Base-by-base conservation (phyloP, 2,113 vertebrate genomes). In the Xiphias gladius region DNA sequence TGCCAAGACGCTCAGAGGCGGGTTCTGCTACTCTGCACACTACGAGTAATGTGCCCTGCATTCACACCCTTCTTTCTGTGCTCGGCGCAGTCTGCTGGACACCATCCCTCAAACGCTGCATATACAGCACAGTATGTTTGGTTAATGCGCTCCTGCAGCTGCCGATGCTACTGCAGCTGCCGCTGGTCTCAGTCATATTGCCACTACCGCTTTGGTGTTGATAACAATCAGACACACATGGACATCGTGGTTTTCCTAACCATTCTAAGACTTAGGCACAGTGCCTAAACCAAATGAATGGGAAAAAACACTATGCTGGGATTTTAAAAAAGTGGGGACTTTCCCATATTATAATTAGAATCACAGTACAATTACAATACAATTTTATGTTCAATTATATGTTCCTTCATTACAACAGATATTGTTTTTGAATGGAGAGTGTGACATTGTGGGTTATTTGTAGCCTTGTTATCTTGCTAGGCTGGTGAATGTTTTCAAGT, bases 1-100 rank as follows among this genome's bases (percentile, higher is more conserved):
- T 90, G 88, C 76, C 83, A 85, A 82, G 68, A 85, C 58, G 79
- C 84, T 91, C 59, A 30, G 41, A 89, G 86, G 89, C 86, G 81
- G n/a, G 83, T 85, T 88, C 82, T 83, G 84, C 86, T 87, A 20
- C 82, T 83, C 82, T 86, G 81, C 86, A 83, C 89, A 77, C 75
- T 76, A 83, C 82, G 66, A 77, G 76, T 85, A 85, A 81, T 75
- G 80, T 73, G 77, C 74, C 48, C 71, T 24, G 62, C 82, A 70
- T 81, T 82, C 76, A 88, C 78, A 80, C 74, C 80, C 85, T 67
- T 86, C 72, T 69, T 62, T 63, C 83, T 84, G 50, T 64, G 48
- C 86, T 84, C 83, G 86, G 85, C 82, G 73, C 86, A 84, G 83
- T 83, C 59, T 80, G 73, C 82, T 84, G 90, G 88, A 91, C 90